Base-by-base conservation (phyloP, 2,113 vertebrate genomes). In the Heterotis niloticus region DNA sequence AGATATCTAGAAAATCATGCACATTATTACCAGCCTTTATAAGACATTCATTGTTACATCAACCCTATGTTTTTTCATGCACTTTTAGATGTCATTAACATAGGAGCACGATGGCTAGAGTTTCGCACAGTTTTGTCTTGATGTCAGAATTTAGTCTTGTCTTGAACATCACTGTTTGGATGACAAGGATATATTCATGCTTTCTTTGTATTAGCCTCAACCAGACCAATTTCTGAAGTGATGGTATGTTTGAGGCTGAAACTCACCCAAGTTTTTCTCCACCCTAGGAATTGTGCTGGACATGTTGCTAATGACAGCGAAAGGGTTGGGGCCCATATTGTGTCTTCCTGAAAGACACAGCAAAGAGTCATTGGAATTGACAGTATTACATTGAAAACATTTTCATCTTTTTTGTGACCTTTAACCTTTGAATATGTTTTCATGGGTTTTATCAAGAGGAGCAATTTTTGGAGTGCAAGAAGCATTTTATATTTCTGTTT, bases 271-370 rank as follows among this genome's bases (percentile, higher is more conserved):
- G 70, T 79, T 65, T 16, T 23, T 62, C 1, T 73, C 78, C 0
- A 60, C 44, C 12, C 74, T 64, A 5, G 78, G 78, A 24, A 74
- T 73, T n/a, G 29, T 65, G 5, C 66, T 57, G 23, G 44, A 66
- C 62, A 75, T 73, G 71, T 79, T 74, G 9, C 44, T 57, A 12
- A 79, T 74, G 11, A 79, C 29, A 62, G 34, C 26, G 44, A 64
- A 65, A 64, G 78, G 78, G 12, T 44, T 75, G 51, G 70, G 70
- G 14, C 78, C 78, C 78, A 79, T 79, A n/a, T 79, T 79, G 70
- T 79, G 78, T 20, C 70, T 10, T 29, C 70, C 78, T 79, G 78
- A 54, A 56, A 74, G 24, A 23, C 28, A 64, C 54, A 54, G 14
- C 13, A 66, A 20, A 12, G 26, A n/a, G 59, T 23, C 62, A 56